Evolutionary conservation across 2,888 invertebrate genomes (phyloP), one percentile per base, ranked within the genome.

Genomic region (Apoderus coryli): DNA sequence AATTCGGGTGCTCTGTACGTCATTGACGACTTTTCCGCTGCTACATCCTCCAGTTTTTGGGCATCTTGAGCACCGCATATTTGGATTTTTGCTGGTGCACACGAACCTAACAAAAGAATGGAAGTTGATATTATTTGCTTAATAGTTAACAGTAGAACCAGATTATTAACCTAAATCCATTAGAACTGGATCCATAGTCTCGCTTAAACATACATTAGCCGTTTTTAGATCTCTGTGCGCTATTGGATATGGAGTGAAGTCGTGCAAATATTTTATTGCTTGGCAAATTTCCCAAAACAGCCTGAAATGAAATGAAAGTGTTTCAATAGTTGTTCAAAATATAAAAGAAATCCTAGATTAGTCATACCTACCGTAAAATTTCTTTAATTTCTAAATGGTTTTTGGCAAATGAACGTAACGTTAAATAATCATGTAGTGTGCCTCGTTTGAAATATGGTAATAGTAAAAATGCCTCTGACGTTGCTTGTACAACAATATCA

Each of bases 171-270:
- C 81, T 44, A 89, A 66, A 57, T 89, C 89, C 67, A 86, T 86
- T 37, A 89, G 65, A 29, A 86, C 61, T 2, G 85, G 77, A 29
- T 66, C 68, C 49, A 67, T 65, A 30, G 73, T 71, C 47, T 79
- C 75, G 11, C 69, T 68, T 14, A 86, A 55, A 44, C 88, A 71
- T 39, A 89, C 69, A 58, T 89, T 89, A 10, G 76, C 79, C 30
- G 86, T 81, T 59, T 89, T 89, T 22, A 89, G 54, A 57, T 89
- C 88, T 46, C 88, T 67, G 52, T 85, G 85, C 22, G 82, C 81
- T 42, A 81, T 60, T 11, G 81, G 72, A 34, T 73, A 65, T 1
- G 82, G 81, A 47, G 69, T 68, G 13, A 68, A 64, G 44, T 73
- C 70, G 48, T 86, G 85, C 49, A 86, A 67, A 27, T 72, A 74